Evolutionary conservation across 2,888 invertebrate species (phyloP), one percentile per base, ranked within the genome.

Genomic region (Galerucella nymphaeae): DNA sequence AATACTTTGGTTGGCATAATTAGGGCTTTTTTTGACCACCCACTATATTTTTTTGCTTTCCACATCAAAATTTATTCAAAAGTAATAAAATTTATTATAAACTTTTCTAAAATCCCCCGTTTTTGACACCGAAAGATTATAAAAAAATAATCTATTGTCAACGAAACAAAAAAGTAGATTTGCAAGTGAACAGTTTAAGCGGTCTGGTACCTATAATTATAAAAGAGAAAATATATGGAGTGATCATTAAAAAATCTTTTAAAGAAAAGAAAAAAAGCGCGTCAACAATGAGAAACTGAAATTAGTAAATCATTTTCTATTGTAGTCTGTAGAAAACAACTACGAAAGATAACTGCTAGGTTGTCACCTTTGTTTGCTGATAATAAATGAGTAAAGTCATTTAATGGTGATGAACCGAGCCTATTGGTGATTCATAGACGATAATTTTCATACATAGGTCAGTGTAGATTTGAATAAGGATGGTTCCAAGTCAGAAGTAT

Each of bases 251-350:
- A n/a, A 53, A 48, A 38, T 50, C 23, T 23, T 57, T 8, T 1
- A 38, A 38, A 38, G 30, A 38, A 38, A 38, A 38, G 30, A 57
- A 38, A 48, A 63, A 63, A 53, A 50, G 11, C 16, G 30, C 30
- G 30, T 38, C 53, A 65, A 65, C 65, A 65, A 65, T 65, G 50
- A 65, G 63, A 48, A 64, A 42, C 45, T 62, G 42, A 62, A 62
- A 62, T 62, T 62, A 62, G 64, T 50, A 30, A 64, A 48, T 64
- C 14, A 50, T 64, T 48, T n/a, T 50, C 53, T 53, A 65, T 65
- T 53, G 53, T 64, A 50, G n/a, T 64, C 45, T 30, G 18, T 23
- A 18, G 57, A 62, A 42, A 16, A 62, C 8, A 38, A 38, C 30
- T 38, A 8, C 9, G 9, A 38, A 38, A 0, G 16, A 62, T 42